Percentiles rank a stretch among this genome's conserved stretches.
These are phyloP conservation scores for Ectropis grisescens DNA, from an alignment of 1,140 invertebrate species.

Conservation along the genomic window DNA sequence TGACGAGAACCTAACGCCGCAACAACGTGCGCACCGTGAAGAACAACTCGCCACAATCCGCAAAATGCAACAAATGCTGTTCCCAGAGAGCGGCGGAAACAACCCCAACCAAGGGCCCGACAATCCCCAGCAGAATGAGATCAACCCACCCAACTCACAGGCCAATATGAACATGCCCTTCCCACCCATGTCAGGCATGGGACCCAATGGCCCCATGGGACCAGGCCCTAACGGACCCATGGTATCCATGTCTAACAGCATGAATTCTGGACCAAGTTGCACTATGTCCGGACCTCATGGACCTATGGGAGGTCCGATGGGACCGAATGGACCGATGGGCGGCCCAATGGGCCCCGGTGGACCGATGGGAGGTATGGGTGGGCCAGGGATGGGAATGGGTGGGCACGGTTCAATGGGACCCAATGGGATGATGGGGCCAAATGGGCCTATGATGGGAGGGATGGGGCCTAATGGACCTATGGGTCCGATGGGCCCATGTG, in stretches of 20 bases:
- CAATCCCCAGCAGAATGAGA: slow-evolving; percentile 32
- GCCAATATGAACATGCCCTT: slow-evolving; percentile 60
- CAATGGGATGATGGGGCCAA: slow-evolving; percentile 67
- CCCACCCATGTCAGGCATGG: slow-evolving; percentile 53
- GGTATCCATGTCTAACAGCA: slow-evolving; percentile 56
- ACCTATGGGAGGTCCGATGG: slow-evolving; percentile 49
- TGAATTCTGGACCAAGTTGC: slow-evolving; percentile 48
- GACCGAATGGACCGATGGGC: slow-evolving; percentile 54
- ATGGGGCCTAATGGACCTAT: slow-evolving; percentile 66
- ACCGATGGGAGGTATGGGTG: slow-evolving; percentile 55
- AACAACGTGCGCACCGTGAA: slow-evolving; percentile 93
- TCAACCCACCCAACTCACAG: slow-evolving; percentile 53
- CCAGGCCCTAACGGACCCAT: slow-evolving; percentile 54
- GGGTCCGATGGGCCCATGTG: slow-evolving; percentile 62
- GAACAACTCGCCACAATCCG: slow-evolving; percentile 91
- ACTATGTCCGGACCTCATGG: slow-evolving; percentile 63
- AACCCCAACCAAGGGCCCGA: slow-evolving; percentile 51
- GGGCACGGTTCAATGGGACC: slow-evolving; percentile 65
- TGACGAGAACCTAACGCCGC: slow-evolving; percentile 96
- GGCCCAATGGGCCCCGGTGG: slow-evolving; percentile 53
- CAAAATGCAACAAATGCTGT: slow-evolving; percentile 93
- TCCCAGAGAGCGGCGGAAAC: slow-evolving; percentile 78
- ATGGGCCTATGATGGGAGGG: slow-evolving; percentile 60
- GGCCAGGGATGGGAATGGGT: slow-evolving; percentile 56
- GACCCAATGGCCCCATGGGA: slow-evolving; percentile 46